Evolutionary conservation across 2,797 vertebrate species (phyloP).

Genomic region (Oreochromis grahami): DNA sequence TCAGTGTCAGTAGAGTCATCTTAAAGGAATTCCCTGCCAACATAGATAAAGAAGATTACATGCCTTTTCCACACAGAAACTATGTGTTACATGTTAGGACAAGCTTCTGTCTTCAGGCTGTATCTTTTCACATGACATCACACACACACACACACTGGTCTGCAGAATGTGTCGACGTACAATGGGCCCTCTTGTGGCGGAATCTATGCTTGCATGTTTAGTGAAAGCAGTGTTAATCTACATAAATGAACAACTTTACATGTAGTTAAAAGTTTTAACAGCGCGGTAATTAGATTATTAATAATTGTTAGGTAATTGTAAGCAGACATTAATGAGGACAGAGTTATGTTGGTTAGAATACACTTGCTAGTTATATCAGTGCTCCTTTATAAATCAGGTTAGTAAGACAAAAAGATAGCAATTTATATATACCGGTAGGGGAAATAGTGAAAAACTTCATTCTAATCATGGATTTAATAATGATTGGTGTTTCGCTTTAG

Average conservation of each 20-base stretch:
- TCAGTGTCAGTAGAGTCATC: background rate
- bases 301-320: too few species aligned
- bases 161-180: background rate
- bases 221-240: background rate
- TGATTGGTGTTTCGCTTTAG: background rate
- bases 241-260: background rate
- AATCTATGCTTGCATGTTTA: background rate
- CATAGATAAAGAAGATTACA: background rate
- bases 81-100: background rate
- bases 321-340: background rate
- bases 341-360: background rate
- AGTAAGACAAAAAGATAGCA: background rate
- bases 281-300: background rate
- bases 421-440: background rate
- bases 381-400: background rate
- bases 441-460: background rate
- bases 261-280: background rate
- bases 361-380: background rate
- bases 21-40: background rate
- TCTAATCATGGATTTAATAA: background rate
- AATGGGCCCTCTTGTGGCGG: constrained; percentile 51
- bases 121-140: background rate
- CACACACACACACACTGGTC: background rate
- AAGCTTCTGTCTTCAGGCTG: background rate
- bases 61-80: background rate